Conservation (phyloP, 2,113 vertebrate species). For the Atherinomorus stipes region DNA sequence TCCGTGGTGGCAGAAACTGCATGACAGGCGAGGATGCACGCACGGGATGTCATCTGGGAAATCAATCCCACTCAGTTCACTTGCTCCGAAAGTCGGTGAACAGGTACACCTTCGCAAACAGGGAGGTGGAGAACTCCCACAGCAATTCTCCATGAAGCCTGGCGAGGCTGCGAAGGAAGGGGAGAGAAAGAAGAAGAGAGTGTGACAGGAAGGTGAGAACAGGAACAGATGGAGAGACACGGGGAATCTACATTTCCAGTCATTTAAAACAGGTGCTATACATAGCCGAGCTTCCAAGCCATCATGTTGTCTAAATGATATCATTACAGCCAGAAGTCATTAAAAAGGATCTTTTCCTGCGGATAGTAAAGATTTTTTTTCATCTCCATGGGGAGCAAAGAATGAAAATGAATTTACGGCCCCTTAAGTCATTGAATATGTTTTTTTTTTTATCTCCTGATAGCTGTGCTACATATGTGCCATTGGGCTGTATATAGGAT, state of each 20-base stretch:
- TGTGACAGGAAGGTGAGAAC: constrained; percentile 75
- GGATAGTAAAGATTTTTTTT: constrained; percentile 57
- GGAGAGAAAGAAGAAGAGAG: constrained; percentile 24
- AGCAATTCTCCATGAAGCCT: constrained; percentile 70
- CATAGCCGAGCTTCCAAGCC: constrained; percentile 61
- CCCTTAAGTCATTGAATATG: constrained; percentile 73
- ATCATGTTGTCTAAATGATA: constrained; percentile 65
- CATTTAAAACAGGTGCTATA: constrained; percentile 73
- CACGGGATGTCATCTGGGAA: constrained; percentile 74
- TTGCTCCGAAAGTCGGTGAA: constrained; percentile 69
- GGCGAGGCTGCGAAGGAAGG: constrained; percentile 51
- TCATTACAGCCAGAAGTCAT: constrained; percentile 70
- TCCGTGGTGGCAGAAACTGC: constrained; percentile 55
- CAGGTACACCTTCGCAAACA: constrained; percentile 70
- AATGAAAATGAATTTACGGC: constrained; percentile 71
- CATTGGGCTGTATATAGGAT: constrained; percentile 68
- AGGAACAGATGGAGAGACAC: constrained; percentile 80
- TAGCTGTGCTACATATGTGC: constrained; percentile 63
- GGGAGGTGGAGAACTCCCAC: constrained; percentile 68
- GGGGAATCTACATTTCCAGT: constrained; percentile 61
- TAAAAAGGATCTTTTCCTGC: constrained; percentile 50
- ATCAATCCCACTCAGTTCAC: constrained; percentile 73
- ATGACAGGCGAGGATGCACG: constrained; percentile 68
- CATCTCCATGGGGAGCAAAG: constrained; percentile 45
- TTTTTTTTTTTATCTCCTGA: constrained; percentile 58